Evolutionary conservation across 2,113 vertebrate species (phyloP).

Genomic region (Jacana jacana): DNA sequence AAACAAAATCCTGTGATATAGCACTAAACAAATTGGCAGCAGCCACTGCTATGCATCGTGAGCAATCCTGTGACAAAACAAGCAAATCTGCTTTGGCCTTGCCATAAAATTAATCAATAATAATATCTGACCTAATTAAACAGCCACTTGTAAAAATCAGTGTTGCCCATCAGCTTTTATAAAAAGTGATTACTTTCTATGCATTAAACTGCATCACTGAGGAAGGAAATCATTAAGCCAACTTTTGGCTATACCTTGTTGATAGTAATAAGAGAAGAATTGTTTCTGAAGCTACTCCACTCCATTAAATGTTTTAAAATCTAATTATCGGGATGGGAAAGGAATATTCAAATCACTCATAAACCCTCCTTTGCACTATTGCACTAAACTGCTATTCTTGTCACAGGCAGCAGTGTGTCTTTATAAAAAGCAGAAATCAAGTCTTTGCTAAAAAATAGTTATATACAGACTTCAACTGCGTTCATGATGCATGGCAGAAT

Average conservation of each 20-base stretch:
- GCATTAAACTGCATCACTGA: background rate
- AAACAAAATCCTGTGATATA: background rate
- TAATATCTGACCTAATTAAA: constrained; percentile 26
- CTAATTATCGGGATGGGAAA: background rate
- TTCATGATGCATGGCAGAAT: background rate
- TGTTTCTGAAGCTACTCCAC: background rate
- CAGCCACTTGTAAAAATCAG: constrained; percentile 2
- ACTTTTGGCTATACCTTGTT: background rate
- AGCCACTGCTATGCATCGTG: background rate
- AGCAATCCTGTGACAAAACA: background rate
- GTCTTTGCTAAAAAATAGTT: background rate
- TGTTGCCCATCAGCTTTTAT: background rate
- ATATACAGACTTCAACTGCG: background rate
- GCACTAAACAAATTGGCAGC: background rate
- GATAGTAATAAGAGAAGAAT: background rate
- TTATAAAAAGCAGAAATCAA: constrained; percentile 17
- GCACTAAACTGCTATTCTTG: background rate
- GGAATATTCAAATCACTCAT: background rate
- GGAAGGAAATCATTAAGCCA: background rate
- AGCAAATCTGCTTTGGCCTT: background rate
- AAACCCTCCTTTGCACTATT: background rate
- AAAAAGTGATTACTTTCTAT: background rate
- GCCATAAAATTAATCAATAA: constrained; percentile 19
- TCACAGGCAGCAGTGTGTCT: background rate
- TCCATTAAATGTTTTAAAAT: background rate